A percentile compares a stretch with the other conserved stretches of the same genome.
Conservation (phyloP, 2,888 invertebrate genomes). For the Dinocampus coccinellae region DNA sequence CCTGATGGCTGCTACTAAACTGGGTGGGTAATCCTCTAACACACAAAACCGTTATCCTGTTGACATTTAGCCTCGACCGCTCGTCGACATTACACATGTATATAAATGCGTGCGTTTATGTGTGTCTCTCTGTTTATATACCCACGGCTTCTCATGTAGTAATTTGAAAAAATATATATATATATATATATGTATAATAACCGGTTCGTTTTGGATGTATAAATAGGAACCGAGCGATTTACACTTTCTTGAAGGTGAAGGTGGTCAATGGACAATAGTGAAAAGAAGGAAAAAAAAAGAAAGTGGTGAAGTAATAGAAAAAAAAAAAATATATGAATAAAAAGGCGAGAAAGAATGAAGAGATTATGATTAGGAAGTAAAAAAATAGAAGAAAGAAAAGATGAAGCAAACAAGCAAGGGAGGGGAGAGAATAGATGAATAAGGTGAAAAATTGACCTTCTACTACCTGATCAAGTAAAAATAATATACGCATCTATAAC, state of each 20-base stretch:
- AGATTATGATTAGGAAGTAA: conserved; percentile 14
- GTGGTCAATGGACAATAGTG: conserved; percentile 12
- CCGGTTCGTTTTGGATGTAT: too few species aligned
- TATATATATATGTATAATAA: neutral
- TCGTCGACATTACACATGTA: neutral
- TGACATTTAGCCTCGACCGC: conserved; percentile 63
- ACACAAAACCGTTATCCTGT: conserved; percentile 56
- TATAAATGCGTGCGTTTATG: too few species aligned
- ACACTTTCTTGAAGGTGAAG: conserved; percentile 18
- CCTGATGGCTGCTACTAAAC: neutral
- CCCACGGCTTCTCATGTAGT: conserved; percentile 11
- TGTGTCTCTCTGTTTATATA: conserved; percentile 5
- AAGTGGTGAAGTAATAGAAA: conserved; percentile 43
- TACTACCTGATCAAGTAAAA: conserved; percentile 45
- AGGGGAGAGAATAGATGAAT: conserved; percentile 23
- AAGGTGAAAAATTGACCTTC: conserved; percentile 52
- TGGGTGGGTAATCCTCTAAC: conserved; percentile 53
- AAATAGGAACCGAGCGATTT: too few species aligned
- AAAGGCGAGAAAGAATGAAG: conserved; percentile 23
- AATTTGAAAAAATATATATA: neutral
- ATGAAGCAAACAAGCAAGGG: too few species aligned
- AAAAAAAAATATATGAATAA: conserved; percentile 23
- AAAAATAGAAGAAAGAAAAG: too few species aligned
- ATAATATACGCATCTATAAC: conserved; percentile 18
- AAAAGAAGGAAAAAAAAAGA: conserved; percentile 19